Evolutionary conservation across 1,140 invertebrate species (phyloP).

Genomic region (Lamellibrachia luymesi): DNA sequence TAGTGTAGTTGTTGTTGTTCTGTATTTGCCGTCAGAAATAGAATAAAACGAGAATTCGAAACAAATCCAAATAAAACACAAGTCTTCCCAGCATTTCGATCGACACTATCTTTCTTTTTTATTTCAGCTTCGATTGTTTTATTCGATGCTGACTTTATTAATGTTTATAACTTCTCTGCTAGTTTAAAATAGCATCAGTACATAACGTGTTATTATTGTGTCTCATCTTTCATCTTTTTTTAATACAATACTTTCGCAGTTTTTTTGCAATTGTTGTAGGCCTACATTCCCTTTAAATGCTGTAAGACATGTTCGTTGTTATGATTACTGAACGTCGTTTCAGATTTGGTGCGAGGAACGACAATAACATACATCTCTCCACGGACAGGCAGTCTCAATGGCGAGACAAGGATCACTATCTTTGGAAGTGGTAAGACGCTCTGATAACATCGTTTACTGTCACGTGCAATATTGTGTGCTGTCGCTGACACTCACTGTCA

Average conservation of each 20-base stretch:
- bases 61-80: neutral
- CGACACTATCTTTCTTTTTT: neutral
- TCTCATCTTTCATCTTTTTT: neutral
- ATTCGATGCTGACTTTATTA: neutral
- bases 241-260: neutral
- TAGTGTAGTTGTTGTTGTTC: neutral
- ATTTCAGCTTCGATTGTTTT: neutral
- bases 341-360: neutral
- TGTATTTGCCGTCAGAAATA: neutral
- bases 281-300: neutral
- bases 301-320: neutral
- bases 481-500: too few relatives aligned
- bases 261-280: neutral
- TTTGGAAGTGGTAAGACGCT: neutral
- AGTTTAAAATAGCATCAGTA: neutral
- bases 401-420: constrained; percentile 10
- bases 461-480: too few relatives aligned
- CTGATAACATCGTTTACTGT: neutral
- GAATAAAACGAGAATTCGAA: neutral
- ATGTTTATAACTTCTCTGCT: neutral
- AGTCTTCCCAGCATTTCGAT: neutral
- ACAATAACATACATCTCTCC: neutral
- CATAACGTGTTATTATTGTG: neutral
- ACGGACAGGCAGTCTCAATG: neutral
- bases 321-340: neutral